Base-by-base conservation (phyloP, 2,888 invertebrate genomes). In the Exocentrus adspersus region DNA sequence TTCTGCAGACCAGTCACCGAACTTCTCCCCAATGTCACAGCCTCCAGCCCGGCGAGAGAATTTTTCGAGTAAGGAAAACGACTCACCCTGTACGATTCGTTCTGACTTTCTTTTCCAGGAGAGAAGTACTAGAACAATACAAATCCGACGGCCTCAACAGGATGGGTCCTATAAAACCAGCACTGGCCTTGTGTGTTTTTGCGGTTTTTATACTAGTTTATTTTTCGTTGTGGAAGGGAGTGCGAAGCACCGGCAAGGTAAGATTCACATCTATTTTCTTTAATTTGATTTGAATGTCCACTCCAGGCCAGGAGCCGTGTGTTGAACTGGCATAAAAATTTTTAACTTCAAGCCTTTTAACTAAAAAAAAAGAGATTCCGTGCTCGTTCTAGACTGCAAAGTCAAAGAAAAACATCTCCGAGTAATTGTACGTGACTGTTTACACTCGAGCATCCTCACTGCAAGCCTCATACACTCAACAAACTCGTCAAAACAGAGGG, bases 181-280 rank as follows among this genome's bases (percentile, higher is more conserved):
- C 94, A 6, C 86, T 97, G 70, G 95, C 95, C 0, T 85, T 95
- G 41, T 97, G 97, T 82, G 91, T 97, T 32, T 90, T 95, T 73
- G 90, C 93, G 2, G 96, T 97, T 62, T 97, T 97, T 83, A 85
- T 96, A 30, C 87, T 97, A 70, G 97, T 97, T 71, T 97, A 97
- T 84, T 97, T 97, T 86, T 95, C 96, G 0, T 84, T 98, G 6
- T 97, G 97, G 97, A 97, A 97, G 84, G 97, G 97, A 4, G 93
- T 94, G 3, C 87, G 91, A 68, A 94, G 93, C 79, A 92, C 96
- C 46, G 97, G 97, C 72, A 97, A 97, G 89, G 97, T 93, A 81
- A 80, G 79, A 21, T 41, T 41, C 14, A 54, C 10, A 5, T 24
- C 24, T 24, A 24, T 24, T 24, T 24, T 7, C 7, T 5, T 24